Conservation (phyloP, 2,113 vertebrate genomes). For the Tichodroma muraria region DNA sequence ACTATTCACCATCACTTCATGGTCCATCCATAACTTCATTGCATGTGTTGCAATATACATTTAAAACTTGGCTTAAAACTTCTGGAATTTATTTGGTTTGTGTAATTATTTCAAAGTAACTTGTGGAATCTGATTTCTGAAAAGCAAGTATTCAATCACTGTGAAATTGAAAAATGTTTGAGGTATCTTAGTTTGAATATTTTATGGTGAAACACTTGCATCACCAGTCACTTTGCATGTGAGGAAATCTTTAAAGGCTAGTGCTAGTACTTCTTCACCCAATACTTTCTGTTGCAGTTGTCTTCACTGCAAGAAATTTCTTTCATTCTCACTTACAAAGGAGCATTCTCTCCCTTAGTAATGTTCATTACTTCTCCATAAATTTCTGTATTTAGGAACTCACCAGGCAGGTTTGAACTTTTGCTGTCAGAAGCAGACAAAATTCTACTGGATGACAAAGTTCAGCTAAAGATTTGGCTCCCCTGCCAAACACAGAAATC, state of each 20-base stretch:
- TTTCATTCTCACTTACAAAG: not conserved
- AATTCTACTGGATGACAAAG: not conserved
- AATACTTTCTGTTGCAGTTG: not conserved
- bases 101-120: not conserved
- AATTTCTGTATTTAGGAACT: not conserved
- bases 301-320: not conserved
- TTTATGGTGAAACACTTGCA: not conserved
- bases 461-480: not conserved
- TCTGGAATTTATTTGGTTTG: not conserved
- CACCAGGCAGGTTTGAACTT: not conserved
- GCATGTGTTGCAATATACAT: not conserved
- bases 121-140: not conserved
- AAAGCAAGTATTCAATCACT: not conserved
- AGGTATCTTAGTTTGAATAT: not conserved
- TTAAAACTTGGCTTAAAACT: not conserved
- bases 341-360: not conserved
- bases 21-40: not conserved
- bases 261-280: not conserved
- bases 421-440: not conserved
- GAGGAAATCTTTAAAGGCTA: not conserved
- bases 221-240: not conserved
- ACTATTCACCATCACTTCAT: not conserved
- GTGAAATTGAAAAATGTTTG: not conserved
- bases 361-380: not conserved
- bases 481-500: not conserved